Conservation (phyloP, 2,888 invertebrate genomes). For the Steinernema scapterisci region DNA sequence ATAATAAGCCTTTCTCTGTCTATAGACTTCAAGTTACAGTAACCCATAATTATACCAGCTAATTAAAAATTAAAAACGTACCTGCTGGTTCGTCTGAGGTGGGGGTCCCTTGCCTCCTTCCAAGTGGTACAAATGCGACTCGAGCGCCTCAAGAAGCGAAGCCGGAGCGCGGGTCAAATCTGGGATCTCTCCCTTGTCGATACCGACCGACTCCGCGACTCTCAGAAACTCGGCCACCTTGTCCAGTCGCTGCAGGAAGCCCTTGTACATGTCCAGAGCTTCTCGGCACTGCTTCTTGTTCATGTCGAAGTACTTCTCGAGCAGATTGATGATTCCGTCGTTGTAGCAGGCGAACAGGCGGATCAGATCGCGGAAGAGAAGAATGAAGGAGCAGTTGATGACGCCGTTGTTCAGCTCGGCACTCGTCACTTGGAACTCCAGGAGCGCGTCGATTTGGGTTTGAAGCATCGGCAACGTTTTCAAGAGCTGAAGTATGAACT, state of each 20-base stretch:
- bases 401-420: constrained; percentile 97
- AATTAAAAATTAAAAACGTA: constrained; percentile 14
- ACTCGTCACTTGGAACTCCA: constrained; percentile 88
- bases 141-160: constrained; percentile 91
- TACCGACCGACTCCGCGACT: constrained; percentile 83
- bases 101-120: constrained; percentile 75
- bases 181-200: constrained; percentile 97
- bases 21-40: too few relatives aligned
- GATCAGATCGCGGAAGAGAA: constrained; percentile 97
- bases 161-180: constrained; percentile 97
- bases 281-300: constrained; percentile 98
- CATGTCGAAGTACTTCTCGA: constrained; percentile 99
- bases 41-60: too few relatives aligned
- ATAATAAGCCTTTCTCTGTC: too few relatives aligned
- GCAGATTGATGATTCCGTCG: constrained; percentile 95
- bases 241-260: constrained; percentile 95
- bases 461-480: constrained; percentile 95
- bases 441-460: constrained; percentile 87
- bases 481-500: constrained; percentile 73
- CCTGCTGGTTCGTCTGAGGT: constrained; percentile 46
- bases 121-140: constrained; percentile 88
- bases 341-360: constrained; percentile 99
- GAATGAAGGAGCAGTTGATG: constrained; percentile 98
- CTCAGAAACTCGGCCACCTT: constrained; percentile 96
- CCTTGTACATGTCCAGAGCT: constrained; percentile 96